Conservation (phyloP, 2,113 vertebrate genomes). For the Lepus americanus region DNA sequence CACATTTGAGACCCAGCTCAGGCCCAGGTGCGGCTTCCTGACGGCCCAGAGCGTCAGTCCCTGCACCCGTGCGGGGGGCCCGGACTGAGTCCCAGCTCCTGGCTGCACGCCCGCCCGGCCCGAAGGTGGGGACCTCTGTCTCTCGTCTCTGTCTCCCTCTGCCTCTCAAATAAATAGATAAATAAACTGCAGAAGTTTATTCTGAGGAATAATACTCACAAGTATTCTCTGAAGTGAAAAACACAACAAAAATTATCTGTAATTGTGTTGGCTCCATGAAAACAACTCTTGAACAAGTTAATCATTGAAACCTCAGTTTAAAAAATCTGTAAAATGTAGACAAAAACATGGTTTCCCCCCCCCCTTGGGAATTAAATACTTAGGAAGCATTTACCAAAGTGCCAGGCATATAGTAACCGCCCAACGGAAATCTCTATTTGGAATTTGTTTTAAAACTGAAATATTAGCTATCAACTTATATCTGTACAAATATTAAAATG, state of each 20-base stretch:
- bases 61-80: too few relatives aligned
- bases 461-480: background rate
- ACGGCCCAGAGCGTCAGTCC: too few relatives aligned
- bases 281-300: conserved; percentile 40
- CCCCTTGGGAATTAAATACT: background rate
- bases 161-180: too few relatives aligned
- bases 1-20: too few relatives aligned
- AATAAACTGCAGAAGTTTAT: too few relatives aligned
- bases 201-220: background rate
- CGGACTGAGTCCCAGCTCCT: too few relatives aligned
- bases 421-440: background rate
- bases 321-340: background rate
- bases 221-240: conserved; percentile 15
- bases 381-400: conserved; percentile 29
- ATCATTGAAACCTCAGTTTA: conserved; percentile 21
- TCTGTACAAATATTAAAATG: conserved; percentile 25
- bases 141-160: too few relatives aligned
- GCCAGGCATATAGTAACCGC: background rate
- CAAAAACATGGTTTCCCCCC: background rate
- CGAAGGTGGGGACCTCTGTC: too few relatives aligned
- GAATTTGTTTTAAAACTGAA: conserved; percentile 48
- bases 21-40: too few relatives aligned
- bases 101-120: too few relatives aligned
- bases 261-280: background rate
- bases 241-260: background rate